Base-by-base conservation (phyloP, 2,888 invertebrate genomes). In the Xestia xanthographa region DNA sequence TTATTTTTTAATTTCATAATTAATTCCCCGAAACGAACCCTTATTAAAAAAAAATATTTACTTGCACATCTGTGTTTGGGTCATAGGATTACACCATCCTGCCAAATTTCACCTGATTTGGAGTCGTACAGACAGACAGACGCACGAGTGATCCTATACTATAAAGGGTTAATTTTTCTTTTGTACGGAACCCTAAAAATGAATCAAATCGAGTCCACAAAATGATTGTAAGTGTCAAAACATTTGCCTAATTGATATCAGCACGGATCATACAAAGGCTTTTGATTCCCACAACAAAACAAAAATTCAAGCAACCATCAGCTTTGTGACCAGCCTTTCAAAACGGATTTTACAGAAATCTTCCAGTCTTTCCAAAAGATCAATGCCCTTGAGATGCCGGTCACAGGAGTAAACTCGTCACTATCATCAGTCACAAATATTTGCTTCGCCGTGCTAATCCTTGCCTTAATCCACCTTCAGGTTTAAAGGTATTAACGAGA, bases 401-500 rank as follows among this genome's bases (percentile, higher is more conserved):
- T 86, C 83, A 83, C 78, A 85, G 83, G 87, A 86, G 86, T 86
- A 84, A 79, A 73, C 75, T 76, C 81, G 73, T 86, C 88, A 87
- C 77, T 87, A 78, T 75, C 80, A 75, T 74, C 85, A 82, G 86
- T 86, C 88, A 89, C 90, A 92, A 92, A 92, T 92, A 92, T 92
- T 93, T 92, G 83, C 90, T 70, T 75, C 78, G 81, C 63, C 80
- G 60, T 65, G 70, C 70, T 92, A 91, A 92, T 91, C 91, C 79
- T 26, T 17, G 72, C 56, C 58, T 38, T 92, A 92, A 92, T 91
- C 92, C 89, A 68, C 48, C 60, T 71, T 73, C 77, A 80, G 85
- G 88, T 77, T 86, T 90, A 90, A 89, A 87, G 72, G 90, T 78
- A 89, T 92, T 92, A 92, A 74, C 89, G 77, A 82, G 91, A 92